These are phyloP conservation scores for Cepaea nemoralis DNA, from an alignment of 1,140 invertebrate species.

Conservation along the genomic window DNA sequence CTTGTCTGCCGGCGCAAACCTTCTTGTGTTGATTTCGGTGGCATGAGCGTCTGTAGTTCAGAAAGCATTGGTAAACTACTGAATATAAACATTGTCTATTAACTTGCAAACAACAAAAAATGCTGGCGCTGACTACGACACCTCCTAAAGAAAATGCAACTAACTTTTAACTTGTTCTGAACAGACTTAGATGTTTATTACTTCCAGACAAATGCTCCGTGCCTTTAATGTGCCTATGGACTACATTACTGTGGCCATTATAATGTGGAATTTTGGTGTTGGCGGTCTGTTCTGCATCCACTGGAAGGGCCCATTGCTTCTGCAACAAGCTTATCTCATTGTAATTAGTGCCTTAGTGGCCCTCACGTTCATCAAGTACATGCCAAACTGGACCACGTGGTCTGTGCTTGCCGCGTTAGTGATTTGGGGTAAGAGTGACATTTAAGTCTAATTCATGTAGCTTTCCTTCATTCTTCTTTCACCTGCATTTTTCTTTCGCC, in stretches of 20 bases:
- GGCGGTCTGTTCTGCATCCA: conserved; percentile 98
- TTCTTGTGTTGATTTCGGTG: too few relatives aligned
- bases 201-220: conserved; percentile 86
- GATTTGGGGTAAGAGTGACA: conserved; percentile 86
- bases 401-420: conserved; percentile 95
- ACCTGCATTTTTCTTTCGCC: too few relatives aligned
- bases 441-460: too few relatives aligned
- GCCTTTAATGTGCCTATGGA: conserved; percentile 97
- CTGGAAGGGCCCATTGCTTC: conserved; percentile 93
- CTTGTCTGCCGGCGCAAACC: too few relatives aligned
- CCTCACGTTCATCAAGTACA: conserved; percentile 97
- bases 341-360: conserved; percentile 97
- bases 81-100: too few relatives aligned
- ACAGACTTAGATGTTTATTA: conserved; percentile 24
- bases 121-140: too few relatives aligned
- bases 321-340: conserved; percentile 97
- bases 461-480: too few relatives aligned
- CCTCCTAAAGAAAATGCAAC: too few relatives aligned
- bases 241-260: conserved; percentile 86
- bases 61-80: too few relatives aligned
- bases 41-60: too few relatives aligned
- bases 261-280: conserved; percentile 98
- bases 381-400: conserved; percentile 99
- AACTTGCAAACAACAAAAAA: too few relatives aligned
- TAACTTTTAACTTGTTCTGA: too few relatives aligned